phyloP scores from a whole-genome alignment of 2,113 vertebrate genomes.

The Pogonocichla stellata region DNA sequence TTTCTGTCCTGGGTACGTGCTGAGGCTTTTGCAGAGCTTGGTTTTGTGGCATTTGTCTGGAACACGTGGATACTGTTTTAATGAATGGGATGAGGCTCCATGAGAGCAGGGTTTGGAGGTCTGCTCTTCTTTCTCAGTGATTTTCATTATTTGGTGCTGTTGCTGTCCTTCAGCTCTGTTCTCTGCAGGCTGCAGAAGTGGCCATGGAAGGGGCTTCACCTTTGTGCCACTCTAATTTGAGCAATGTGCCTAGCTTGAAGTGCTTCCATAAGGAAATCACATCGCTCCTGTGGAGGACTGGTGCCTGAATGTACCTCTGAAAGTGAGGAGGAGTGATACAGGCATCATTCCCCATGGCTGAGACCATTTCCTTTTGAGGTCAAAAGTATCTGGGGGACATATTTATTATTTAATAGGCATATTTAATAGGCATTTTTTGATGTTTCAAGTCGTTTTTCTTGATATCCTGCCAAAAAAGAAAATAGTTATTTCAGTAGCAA shows the following conservation, averaged over 20 bases:
- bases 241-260: not conserved
- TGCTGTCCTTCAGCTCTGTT: not conserved
- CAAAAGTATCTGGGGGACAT: not conserved
- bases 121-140: not conserved
- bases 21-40: not conserved
- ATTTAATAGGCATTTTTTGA: not conserved
- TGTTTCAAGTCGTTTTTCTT: not conserved
- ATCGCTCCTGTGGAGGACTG: accelerated
- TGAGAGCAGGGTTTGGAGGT: not conserved
- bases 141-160: accelerated
- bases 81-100: not conserved
- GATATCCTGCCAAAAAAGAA: not conserved
- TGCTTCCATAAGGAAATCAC: not conserved
- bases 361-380: not conserved
- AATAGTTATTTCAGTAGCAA: not conserved
- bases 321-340: not conserved
- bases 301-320: not conserved
- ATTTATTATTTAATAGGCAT: not conserved
- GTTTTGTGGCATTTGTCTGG: not conserved
- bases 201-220: not conserved
- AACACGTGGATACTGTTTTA: not conserved
- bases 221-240: not conserved
- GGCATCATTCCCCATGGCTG: accelerated
- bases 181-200: not conserved
- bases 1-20: not conserved